Evolutionary conservation across 2,888 invertebrate genomes (phyloP), one percentile per base, ranked within the genome.

Genomic region (Agrotis clavis): DNA sequence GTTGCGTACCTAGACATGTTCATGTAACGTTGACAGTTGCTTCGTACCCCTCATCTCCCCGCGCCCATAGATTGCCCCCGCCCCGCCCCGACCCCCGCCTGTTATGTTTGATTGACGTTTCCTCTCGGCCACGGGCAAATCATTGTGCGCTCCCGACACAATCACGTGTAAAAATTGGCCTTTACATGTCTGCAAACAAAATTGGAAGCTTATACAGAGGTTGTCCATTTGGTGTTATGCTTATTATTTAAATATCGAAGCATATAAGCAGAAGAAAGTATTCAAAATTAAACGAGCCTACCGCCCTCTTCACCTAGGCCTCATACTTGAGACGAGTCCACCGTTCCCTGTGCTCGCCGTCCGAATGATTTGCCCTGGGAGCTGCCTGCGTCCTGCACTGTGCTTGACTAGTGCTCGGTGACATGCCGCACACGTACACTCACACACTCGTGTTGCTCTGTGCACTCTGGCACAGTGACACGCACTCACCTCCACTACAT

Each of bases 1-100:
- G 90, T 91, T 93, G 93, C 92, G 88, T 88, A 90, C 90, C 89
- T 90, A 91, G 91, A 92, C 90, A 91, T 89, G 90, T 89, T 91
- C 90, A 89, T 93, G 93, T 92, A 92, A 90, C 92, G 91, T 92
- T 88, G 85, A 82, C 84, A 86, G 76, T 79, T 71, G 86, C 85
- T 86, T 86, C 74, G 78, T 75, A 65, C 79, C 90, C 87, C 89
- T 89, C 90, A 87, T 87, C 68, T 78, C 79, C 87, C 62, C 83
- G 80, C 75, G 92, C 93, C 93, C 80, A 51, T 73, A 82, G 68
- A 67, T 19, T 72, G 71, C 79, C 92, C 89, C 83, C 85, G 68
- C 76, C 83, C 86, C 79, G 30, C 69, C 78, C 66, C 77, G 67
- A 82, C 88, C 87, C 88, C 83, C 87, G 90, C 90, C 90, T 89